phyloP scores from a whole-genome alignment of 2,113 vertebrate genomes.

The Conger conger region DNA sequence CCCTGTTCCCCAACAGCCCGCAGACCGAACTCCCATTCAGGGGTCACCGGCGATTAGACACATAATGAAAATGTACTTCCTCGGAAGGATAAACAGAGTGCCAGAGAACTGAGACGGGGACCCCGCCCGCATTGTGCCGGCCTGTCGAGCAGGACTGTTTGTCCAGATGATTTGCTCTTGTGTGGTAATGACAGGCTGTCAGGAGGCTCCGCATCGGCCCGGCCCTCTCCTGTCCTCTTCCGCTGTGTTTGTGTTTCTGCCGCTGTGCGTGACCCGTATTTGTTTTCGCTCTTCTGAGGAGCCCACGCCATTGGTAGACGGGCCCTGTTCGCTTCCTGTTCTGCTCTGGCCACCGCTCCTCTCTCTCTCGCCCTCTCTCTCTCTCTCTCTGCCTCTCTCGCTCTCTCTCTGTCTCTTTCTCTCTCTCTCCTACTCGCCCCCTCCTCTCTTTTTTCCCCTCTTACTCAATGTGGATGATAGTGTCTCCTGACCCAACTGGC shows the following conservation, averaged over 20 bases:
- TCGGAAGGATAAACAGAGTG: neutral
- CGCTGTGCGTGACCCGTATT: neutral
- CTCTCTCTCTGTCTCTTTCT: neutral
- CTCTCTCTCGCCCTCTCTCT: neutral
- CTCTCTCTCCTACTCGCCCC: too few relatives aligned
- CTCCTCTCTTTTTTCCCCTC: neutral
- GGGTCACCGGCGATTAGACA: neutral
- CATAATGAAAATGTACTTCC: constrained; percentile 29
- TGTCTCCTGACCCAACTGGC: constrained; percentile 52
- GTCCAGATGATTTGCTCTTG: neutral
- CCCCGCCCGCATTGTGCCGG: too few relatives aligned
- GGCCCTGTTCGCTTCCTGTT: neutral
- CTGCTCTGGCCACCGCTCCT: constrained; percentile 10
- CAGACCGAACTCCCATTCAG: neutral
- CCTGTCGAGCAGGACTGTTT: constrained; percentile 14
- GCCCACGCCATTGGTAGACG: neutral
- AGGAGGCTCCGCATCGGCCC: neutral
- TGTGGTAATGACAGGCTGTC: constrained; percentile 18
- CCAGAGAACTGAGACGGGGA: neutral
- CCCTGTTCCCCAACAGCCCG: constrained; percentile 21
- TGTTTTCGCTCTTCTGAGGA: constrained; percentile 14
- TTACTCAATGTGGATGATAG: constrained; percentile 32
- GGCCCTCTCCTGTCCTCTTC: neutral
- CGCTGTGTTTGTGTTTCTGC: neutral
- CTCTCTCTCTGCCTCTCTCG: neutral